These are phyloP conservation scores for Poeciliopsis turrubarensis DNA, from an alignment of 2,113 vertebrate species.

Conservation along the genomic window DNA sequence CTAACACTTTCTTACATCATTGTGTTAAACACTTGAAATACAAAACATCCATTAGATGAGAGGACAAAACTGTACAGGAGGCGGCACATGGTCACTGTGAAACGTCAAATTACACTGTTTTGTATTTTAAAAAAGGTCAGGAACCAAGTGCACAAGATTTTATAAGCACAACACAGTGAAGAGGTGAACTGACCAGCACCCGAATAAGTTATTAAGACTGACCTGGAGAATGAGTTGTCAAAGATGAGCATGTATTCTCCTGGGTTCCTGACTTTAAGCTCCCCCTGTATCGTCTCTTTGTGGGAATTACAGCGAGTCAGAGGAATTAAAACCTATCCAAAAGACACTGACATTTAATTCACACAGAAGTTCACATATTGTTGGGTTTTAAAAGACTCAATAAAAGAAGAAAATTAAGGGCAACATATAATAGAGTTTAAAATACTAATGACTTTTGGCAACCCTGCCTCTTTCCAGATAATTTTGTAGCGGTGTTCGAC, in stretches of 20 bases:
- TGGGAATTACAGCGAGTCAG: slow-evolving; percentile 94
- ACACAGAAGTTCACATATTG: background rate
- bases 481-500: background rate
- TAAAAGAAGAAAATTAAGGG: background rate
- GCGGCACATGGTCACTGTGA: background rate
- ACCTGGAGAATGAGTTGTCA: slow-evolving; percentile 98
- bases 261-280: slow-evolving; percentile 87
- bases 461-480: background rate
- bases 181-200: background rate
- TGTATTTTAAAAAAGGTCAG: background rate
- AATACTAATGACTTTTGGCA: background rate
- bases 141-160: background rate
- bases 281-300: slow-evolving; percentile 90
- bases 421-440: background rate
- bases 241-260: slow-evolving; percentile 93
- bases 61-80: too few species aligned
- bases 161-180: background rate
- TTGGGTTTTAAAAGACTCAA: background rate
- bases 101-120: background rate
- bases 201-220: slow-evolving; percentile 12
- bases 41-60: background rate
- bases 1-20: too few species aligned
- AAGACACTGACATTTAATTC: background rate
- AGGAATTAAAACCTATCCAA: slow-evolving; percentile 90
- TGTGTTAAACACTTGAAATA: background rate